Base-by-base conservation (phyloP, 2,888 invertebrate species). In the Lumbricus terrestris region DNA sequence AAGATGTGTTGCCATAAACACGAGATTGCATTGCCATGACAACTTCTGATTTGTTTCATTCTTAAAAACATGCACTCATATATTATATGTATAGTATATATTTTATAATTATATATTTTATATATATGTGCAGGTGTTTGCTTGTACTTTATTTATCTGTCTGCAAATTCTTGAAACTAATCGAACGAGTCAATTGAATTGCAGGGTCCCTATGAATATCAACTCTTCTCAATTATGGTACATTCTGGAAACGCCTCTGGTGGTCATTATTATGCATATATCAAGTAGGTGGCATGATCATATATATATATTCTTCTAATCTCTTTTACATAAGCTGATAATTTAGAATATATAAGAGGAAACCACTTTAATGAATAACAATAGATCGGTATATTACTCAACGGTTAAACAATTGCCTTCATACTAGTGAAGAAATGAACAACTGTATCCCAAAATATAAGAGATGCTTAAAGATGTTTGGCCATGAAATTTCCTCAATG, bases 221-320 rank as follows among this genome's bases (percentile, higher is more conserved):
- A 98, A 94, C 95, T 98, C 69, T 98, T 97, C 95, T 97, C 97
- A 34, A 97, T 98, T 92, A 97, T 98, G 97, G 97, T 98, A 91
- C 98, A 98, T 95, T 97, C 97, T 38, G 98, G 98, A 20, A 97
- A 97, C 95, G 97, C 98, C 0, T 97, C 97, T 34, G 97, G 97
- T 37, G 98, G 98, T 1, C 98, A 98, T 95, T 98, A 98, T 95
- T 98, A 97, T 95, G 98, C 97, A 2, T 98, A 97, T 93, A 97
- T 98, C 91, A 97, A 97, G 96, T 95, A 92, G 94, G 97, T 97
- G 82, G 34, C n/a, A 33, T 34, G 6, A 37, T 69, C 69, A 69
- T n/a, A n/a, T n/a, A n/a, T n/a, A n/a, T n/a, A n/a, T n/a, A 69
- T 69, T 69, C 69, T 69, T 29, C 13, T 69, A 69, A n/a, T n/a